Base-by-base conservation (phyloP, 2,797 vertebrate species). In the Helostoma temminkii region DNA sequence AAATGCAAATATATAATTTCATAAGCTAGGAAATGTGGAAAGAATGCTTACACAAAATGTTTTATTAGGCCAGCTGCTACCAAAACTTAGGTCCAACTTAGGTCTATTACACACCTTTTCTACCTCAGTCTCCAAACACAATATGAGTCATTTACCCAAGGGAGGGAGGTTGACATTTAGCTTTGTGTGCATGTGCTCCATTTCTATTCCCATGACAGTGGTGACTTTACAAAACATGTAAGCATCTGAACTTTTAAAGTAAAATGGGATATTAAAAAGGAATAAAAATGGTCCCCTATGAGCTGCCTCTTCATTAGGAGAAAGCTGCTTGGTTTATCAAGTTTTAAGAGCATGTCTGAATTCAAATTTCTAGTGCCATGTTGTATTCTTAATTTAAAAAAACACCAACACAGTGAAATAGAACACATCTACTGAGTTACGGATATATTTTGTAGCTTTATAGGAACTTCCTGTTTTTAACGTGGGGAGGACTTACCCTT, bases 151-250 rank as follows among this genome's bases (percentile, higher is more conserved):
- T 78, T 79, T 84, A 88, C 87, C 83, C 90, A 80, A 28, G 83
- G 84, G 90, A 92, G 50, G 69, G 60, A 50, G 72, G 69, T 45
- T 92, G 92, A 90, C 92, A 92, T 93, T 93, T 92, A 91, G 74
- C 66, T 89, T 57, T 60, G 10, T 78, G 71, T 83, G 82, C 75
- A 80, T 81, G 73, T 79, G 71, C 83, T 83, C 83, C 63, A 76
- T 80, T 84, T 87, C 58, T 75, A 90, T 88, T 89, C 92, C 89
- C 92, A 71, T 71, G 89, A 80, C 79, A 78, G 78, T 71, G 63
- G 79, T 63, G 79, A 74, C 85, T 91, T 88, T 85, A 78, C 70
- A 91, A 91, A 88, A 90, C 81, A 91, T 91, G 84, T 77, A 85
- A 85, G 80, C 80, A 59, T 83, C 65, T 85, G 66, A 78, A 65